Evolutionary conservation across 2,113 vertebrate species (phyloP).

Genomic region (Thalassoma bifasciatum): DNA sequence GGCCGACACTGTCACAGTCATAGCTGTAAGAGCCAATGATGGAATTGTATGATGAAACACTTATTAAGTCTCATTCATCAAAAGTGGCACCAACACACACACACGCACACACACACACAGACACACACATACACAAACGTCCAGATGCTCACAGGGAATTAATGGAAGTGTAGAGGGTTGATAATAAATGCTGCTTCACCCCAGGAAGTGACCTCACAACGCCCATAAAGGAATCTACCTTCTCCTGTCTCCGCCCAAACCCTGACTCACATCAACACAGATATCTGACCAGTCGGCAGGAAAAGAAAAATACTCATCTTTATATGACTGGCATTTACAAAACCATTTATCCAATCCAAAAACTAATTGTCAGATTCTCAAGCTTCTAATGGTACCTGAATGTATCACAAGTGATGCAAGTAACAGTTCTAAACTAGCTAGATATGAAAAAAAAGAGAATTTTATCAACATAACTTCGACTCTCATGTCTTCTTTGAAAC

Average conservation of each 20-base stretch:
- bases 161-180: background rate
- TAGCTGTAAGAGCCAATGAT: constrained; percentile 39
- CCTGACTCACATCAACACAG: background rate
- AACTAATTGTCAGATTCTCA: too few relatives aligned
- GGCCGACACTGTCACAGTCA: constrained; percentile 51
- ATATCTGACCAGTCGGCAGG: too few relatives aligned
- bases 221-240: constrained; percentile 14
- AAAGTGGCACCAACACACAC: constrained; percentile 16
- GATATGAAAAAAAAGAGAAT: too few relatives aligned
- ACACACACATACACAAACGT: too few relatives aligned
- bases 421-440: too few relatives aligned
- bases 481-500: too few relatives aligned
- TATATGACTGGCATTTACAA: too few relatives aligned
- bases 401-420: too few relatives aligned
- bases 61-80: constrained; percentile 57
- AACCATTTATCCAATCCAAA: too few relatives aligned
- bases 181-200: constrained; percentile 1
- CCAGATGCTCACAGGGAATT: constrained; percentile 42
- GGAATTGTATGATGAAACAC: constrained; percentile 51
- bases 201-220: constrained; percentile 43
- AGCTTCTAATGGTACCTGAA: too few relatives aligned
- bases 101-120: background rate
- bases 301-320: too few relatives aligned
- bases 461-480: too few relatives aligned
- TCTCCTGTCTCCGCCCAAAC: background rate